A percentile compares a stretch with the other conserved stretches of the same genome.
phyloP scores from a whole-genome alignment of 1,140 invertebrate species.

The Cydia amplana region DNA sequence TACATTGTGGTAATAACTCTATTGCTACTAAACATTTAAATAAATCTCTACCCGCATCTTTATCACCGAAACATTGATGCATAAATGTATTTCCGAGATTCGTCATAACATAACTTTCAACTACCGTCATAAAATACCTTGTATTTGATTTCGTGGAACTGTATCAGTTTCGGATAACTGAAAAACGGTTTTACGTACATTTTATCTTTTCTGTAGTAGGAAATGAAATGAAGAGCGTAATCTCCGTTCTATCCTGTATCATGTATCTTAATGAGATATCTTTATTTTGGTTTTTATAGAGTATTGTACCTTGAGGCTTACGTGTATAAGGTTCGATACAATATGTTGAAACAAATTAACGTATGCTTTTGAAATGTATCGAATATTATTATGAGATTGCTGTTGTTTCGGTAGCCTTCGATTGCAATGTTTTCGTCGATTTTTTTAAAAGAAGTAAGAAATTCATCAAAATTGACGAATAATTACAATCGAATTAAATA shows the following conservation, averaged over 20 bases:
- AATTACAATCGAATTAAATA: too few relatives aligned
- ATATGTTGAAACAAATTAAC: too few relatives aligned
- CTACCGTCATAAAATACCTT: conserved; percentile 23
- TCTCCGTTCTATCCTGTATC: conserved; percentile 19
- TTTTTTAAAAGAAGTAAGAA: too few relatives aligned
- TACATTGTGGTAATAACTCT: background rate
- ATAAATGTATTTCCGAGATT: conserved; percentile 9
- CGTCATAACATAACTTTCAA: conserved; percentile 22
- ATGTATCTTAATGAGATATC: conserved; percentile 32
- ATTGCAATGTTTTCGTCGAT: too few relatives aligned
- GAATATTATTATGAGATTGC: too few relatives aligned
- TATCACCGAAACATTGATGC: conserved; percentile 18
- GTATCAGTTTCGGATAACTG: conserved; percentile 18
- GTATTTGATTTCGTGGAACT: conserved; percentile 25
- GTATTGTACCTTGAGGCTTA: background rate
- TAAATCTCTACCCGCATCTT: background rate
- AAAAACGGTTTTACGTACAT: conserved; percentile 28
- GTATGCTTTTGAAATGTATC: too few relatives aligned
- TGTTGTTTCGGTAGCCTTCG: too few relatives aligned
- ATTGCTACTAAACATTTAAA: conserved; percentile 18
- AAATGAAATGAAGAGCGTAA: conserved; percentile 27
- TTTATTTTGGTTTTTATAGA: conserved; percentile 20
- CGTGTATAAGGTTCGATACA: background rate
- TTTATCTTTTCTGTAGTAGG: conserved; percentile 23
- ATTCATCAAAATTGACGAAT: too few relatives aligned